These are phyloP conservation scores for Oscheius onirici DNA, from an alignment of 2,888 invertebrate genomes.

Conservation along the genomic window DNA sequence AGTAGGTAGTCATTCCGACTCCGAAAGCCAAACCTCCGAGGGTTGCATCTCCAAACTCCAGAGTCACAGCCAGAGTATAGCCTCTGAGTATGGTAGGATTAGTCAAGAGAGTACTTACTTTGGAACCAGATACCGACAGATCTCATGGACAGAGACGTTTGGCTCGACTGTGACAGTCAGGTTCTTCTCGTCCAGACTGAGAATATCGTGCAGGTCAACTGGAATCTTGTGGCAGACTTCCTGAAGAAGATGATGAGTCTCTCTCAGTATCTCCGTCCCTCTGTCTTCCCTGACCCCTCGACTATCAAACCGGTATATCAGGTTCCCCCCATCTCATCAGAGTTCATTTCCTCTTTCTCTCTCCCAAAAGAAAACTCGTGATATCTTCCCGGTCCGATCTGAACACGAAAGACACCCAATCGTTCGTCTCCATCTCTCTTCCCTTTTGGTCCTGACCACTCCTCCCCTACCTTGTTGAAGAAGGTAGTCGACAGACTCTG, in stretches of 20 bases:
- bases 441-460: not conserved
- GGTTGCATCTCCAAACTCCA: constrained; percentile 80
- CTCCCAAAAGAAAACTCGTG: not conserved
- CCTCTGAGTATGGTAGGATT: constrained; percentile 71
- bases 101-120: constrained; percentile 34
- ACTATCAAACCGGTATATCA: not conserved
- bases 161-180: constrained; percentile 79
- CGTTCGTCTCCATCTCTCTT: not conserved
- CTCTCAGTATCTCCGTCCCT: not conserved
- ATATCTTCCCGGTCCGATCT: not conserved
- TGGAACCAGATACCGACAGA: constrained; percentile 77
- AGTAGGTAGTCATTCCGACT: constrained; percentile 82
- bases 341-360: not conserved
- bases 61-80: constrained; percentile 79
- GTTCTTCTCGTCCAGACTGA: constrained; percentile 76
- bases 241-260: constrained; percentile 47
- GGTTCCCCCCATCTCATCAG: not conserved
- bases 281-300: not conserved
- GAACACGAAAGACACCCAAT: not conserved
- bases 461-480: constrained; percentile 75
- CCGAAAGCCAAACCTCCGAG: constrained; percentile 80
- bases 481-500: constrained; percentile 79
- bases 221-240: constrained; percentile 77
- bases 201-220: constrained; percentile 78
- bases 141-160: constrained; percentile 79